Conservation (phyloP, 2,113 vertebrate species). For the Mus spicilegus region DNA sequence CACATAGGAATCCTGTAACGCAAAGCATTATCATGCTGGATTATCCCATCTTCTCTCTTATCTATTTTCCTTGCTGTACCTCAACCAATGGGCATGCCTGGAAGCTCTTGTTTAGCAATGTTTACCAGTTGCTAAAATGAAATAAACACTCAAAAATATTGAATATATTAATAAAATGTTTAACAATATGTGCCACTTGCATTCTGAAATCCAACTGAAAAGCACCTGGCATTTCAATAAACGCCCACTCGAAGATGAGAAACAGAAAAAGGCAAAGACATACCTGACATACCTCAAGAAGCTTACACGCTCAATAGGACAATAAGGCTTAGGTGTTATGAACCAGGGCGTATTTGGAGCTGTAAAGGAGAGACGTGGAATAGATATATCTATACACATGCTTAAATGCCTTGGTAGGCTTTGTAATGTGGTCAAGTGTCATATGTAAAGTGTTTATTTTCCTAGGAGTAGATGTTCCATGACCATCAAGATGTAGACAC, state of each 20-base stretch:
- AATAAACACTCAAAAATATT: background rate
- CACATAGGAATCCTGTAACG: background rate
- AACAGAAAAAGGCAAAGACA: background rate
- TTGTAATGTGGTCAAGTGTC: background rate
- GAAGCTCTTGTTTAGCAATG: background rate
- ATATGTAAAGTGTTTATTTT: background rate
- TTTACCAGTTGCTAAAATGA: background rate
- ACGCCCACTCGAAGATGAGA: conserved; percentile 16
- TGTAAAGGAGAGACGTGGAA: background rate
- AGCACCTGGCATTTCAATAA: conserved; percentile 38
- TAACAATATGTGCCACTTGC: background rate
- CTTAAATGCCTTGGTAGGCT: background rate
- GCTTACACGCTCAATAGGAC: background rate
- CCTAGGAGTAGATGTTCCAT: background rate
- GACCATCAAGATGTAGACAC: background rate
- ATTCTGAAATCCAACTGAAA: conserved; percentile 17
- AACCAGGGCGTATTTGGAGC: background rate
- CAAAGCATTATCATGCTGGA: background rate
- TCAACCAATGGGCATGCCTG: background rate
- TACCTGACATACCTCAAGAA: background rate
- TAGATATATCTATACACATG: background rate
- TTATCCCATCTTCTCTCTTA: background rate
- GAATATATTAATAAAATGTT: conserved; percentile 26
- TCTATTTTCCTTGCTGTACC: background rate
- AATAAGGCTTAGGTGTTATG: background rate